Conservation (phyloP, 2,797 vertebrate genomes). For the Ctenochaetus hawaiiensis region DNA sequence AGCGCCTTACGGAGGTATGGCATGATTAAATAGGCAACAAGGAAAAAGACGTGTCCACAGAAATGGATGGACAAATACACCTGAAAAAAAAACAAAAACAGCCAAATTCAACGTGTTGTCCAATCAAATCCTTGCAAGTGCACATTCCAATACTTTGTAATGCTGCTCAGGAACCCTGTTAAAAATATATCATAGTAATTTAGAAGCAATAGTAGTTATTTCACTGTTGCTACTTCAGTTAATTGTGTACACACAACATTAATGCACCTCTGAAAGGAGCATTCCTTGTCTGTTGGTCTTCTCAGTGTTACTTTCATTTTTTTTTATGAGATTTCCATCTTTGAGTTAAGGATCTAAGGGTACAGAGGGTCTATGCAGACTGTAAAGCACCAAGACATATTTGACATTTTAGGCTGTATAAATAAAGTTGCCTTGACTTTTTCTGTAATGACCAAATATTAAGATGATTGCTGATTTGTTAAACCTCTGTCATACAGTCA, state of each 20-base stretch:
- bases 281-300: too few species aligned
- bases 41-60: slow-evolving; percentile 91
- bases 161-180: background rate
- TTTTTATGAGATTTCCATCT: too few species aligned
- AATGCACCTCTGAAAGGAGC: background rate
- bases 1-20: slow-evolving; percentile 90
- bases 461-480: background rate
- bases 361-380: background rate
- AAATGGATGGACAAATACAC: slow-evolving; percentile 96
- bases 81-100: slow-evolving; percentile 77
- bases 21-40: slow-evolving; percentile 86
- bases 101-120: background rate
- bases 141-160: background rate
- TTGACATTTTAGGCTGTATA: background rate
- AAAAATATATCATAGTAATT: background rate
- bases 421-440: slow-evolving; percentile 4
- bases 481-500: background rate
- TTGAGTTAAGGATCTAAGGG: too few species aligned
- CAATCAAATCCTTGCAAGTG: slow-evolving; percentile 7
- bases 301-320: background rate
- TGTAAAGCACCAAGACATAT: background rate
- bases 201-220: background rate
- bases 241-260: background rate
- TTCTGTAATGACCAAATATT: background rate
- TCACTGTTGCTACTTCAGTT: background rate